Base-by-base conservation (phyloP, 1,140 invertebrate species). In the Rhyzopertha dominica region DNA sequence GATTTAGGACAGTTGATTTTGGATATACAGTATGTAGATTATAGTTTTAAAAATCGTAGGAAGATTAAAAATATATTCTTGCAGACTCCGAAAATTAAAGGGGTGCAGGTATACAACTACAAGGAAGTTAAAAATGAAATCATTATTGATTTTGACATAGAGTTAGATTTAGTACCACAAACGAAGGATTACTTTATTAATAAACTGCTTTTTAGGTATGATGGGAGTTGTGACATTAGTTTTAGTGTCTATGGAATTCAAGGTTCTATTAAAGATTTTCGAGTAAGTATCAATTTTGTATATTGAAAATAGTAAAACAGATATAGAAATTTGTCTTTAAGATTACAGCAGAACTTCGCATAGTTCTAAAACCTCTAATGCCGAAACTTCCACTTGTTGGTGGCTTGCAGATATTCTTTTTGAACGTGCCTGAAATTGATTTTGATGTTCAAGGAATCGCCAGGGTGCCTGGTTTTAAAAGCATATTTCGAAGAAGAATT, bases 361-460 rank as follows among this genome's bases (percentile, higher is more conserved):
- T 96, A 10, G 80, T 95, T 12, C 83, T 97, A 78, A 95, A 93
- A 66, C 94, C 94, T 1, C 68, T 98, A 23, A 84, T 96, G 45
- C 76, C 78, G 51, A 77, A 82, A 43, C 85, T 93, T 62, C 92
- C 92, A 14, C 67, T 97, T 46, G 80, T 95, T 46, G 93, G 91
- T 17, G 90, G 91, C 10, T 70, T 96, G 13, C 90, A 90, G 63
- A 74, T 93, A 40, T 97, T 93, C 72, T 98, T 97, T 71, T 74
- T 98, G 7, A 94, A 94, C 66, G 90, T 86, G 62, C 94, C 94
- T 1, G 83, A 85, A 44, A 85, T 98, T 50, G 90, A 96, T 69
- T 98, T 95, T 66, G 94, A 96, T 71, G 71, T 97, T 36, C 90
- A 95, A 38, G 90, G 91, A 25, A 75, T 90, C 2, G 90, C 86